Conservation (phyloP, 2,113 vertebrate genomes). For the Eupsittula cactorum region DNA sequence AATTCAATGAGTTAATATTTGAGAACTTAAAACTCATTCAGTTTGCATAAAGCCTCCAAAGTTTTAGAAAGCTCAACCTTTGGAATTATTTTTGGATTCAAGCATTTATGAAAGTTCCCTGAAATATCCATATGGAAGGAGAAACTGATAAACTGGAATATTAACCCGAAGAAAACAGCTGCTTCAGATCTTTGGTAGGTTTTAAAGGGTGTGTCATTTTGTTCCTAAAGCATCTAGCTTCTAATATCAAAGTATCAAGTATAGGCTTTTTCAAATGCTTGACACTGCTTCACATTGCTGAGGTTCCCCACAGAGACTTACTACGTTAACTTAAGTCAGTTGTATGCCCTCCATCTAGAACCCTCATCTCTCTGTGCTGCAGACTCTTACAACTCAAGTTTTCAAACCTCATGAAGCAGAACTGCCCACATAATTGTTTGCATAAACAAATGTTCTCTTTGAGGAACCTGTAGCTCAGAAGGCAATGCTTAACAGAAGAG, state of each 20-base stretch:
- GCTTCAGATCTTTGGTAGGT: not conserved
- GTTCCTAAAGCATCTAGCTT: not conserved
- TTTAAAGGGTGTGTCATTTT: not conserved
- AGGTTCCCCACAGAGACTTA: not conserved
- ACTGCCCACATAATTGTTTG: not conserved
- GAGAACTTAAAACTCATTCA: not conserved
- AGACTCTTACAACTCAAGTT: not conserved
- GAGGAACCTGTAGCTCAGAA: not conserved
- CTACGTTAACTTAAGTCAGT: not conserved
- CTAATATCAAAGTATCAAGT: not conserved
- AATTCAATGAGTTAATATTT: conserved; percentile 23
- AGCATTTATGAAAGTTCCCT: not conserved
- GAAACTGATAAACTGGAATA: not conserved
- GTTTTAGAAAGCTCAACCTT: not conserved
- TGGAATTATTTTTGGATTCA: not conserved
- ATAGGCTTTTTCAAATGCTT: not conserved
- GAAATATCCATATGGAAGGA: not conserved
- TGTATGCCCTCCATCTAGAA: not conserved
- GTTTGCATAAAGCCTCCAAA: not conserved
- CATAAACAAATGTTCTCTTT: not conserved
- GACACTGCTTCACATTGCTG: not conserved
- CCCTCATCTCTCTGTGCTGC: not conserved
- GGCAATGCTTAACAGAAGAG: not conserved
- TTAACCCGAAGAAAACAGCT: not conserved
- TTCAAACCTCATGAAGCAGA: not conserved